These are phyloP conservation scores for Dreissena rostriformis DNA, from an alignment of 1,140 invertebrate genomes.

Conservation along the genomic window DNA sequence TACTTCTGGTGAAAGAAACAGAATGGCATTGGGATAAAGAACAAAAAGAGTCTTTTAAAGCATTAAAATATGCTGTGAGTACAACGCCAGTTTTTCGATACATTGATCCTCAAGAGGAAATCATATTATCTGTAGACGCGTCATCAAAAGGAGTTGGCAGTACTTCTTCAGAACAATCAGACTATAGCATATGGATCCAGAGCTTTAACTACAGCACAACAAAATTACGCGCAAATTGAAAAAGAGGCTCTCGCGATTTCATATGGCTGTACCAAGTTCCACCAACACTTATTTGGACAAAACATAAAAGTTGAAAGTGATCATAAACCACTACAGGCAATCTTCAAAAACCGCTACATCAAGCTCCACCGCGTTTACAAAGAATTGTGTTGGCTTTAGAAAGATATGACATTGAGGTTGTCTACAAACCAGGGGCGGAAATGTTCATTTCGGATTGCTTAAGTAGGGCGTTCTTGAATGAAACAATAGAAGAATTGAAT, in stretches of 20 bases:
- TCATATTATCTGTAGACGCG: constrained; percentile 28
- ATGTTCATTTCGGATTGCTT: constrained; percentile 78
- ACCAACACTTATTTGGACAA: constrained; percentile 81
- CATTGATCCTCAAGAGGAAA: constrained; percentile 20
- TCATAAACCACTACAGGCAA: constrained; percentile 60
- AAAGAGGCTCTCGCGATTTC: constrained; percentile 62
- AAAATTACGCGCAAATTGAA: constrained; percentile 79
- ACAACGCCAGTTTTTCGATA: constrained; percentile 33
- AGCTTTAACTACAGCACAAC: constrained; percentile 74
- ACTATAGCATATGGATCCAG: constrained; percentile 78
- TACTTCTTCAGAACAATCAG: not conserved
- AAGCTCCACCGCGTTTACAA: constrained; percentile 54
- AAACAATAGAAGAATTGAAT: constrained; percentile 18
- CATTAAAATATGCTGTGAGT: constrained; percentile 24
- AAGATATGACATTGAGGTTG: constrained; percentile 75
- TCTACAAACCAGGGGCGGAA: constrained; percentile 77
- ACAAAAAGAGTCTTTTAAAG: constrained; percentile 18
- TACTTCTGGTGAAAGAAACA: constrained; percentile 13
- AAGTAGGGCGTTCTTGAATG: constrained; percentile 43
- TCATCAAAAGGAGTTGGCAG: constrained; percentile 44
- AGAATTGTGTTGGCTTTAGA: constrained; percentile 75
- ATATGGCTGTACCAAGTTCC: constrained; percentile 82
- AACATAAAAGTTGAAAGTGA: constrained; percentile 62
- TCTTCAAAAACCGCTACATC: constrained; percentile 50
- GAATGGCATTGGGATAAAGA: not conserved